These are phyloP conservation scores for Chiloscyllium plagiosum DNA, from an alignment of 2,113 vertebrate genomes.

Conservation along the genomic window DNA sequence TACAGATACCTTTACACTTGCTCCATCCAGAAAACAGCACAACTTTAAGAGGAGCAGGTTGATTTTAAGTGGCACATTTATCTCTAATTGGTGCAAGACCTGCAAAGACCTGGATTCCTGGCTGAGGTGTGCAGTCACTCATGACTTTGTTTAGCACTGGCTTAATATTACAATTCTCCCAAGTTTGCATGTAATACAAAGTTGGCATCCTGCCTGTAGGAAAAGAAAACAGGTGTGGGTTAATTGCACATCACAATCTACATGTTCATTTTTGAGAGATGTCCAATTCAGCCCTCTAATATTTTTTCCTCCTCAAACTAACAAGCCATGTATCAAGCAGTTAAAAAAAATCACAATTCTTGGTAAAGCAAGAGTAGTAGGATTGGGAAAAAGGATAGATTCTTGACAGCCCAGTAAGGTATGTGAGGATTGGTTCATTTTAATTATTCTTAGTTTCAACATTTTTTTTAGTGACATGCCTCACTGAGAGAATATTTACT, in stretches of 20 bases:
- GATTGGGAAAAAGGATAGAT: not conserved
- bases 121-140: not conserved
- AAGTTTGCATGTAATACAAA: not conserved
- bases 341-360: slow-evolving; percentile 5
- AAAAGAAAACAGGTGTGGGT: too few species aligned
- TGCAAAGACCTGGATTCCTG: not conserved
- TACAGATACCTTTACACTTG: not conserved
- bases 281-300: not conserved
- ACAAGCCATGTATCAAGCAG: not conserved
- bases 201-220: too few species aligned
- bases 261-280: not conserved
- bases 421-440: slow-evolving; percentile 28
- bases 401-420: slow-evolving; percentile 26
- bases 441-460: not conserved
- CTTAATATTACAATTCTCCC: not conserved
- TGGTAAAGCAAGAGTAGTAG: not conserved
- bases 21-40: not conserved
- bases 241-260: not conserved
- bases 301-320: not conserved
- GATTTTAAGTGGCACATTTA: not conserved
- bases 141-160: not conserved
- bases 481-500: slow-evolving; percentile 34
- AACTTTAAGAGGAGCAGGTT: not conserved
- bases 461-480: not conserved
- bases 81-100: not conserved